A percentile compares a stretch with the other conserved stretches of the same genome.
phyloP scores from a whole-genome alignment of 1,140 invertebrate genomes.

The Aphaenogaster rudis region DNA sequence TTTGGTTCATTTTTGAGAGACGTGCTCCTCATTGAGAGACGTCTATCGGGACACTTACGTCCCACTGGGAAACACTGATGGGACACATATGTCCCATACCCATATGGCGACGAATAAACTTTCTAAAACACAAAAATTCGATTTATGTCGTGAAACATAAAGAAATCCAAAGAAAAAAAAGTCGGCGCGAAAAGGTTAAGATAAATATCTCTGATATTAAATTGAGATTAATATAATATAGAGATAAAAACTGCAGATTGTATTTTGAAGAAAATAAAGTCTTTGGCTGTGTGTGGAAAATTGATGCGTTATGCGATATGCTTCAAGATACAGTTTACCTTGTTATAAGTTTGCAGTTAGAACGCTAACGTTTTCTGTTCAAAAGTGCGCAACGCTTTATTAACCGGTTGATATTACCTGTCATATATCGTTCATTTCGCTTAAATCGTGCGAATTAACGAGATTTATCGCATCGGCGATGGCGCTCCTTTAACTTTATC shows the following conservation, averaged over 20 bases:
- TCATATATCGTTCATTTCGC: not conserved
- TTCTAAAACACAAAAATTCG: too few species aligned
- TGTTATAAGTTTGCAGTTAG: not conserved
- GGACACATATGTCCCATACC: too few species aligned
- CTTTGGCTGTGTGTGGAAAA: not conserved
- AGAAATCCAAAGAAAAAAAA: too few species aligned
- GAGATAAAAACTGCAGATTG: not conserved
- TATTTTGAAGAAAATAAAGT: not conserved
- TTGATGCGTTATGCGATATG: not conserved
- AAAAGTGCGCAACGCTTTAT: not conserved
- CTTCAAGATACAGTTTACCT: not conserved
- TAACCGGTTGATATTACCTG: not conserved
- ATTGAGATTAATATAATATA: not conserved
- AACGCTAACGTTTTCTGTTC: not conserved
- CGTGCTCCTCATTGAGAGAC: too few species aligned
- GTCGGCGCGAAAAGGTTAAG: not conserved
- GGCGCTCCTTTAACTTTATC: slow-evolving; percentile 24
- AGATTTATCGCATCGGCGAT: slow-evolving; percentile 48
- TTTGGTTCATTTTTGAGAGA: too few species aligned
- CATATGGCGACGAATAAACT: too few species aligned
- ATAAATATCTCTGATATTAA: slow-evolving; percentile 19
- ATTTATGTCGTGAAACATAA: too few species aligned
- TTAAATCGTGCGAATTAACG: slow-evolving; percentile 55
- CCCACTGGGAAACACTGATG: too few species aligned
- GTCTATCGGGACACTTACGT: too few species aligned